A percentile compares a stretch with the other conserved stretches of the same genome.
Evolutionary conservation across 2,113 vertebrate genomes (phyloP).

Genomic region (Platichthys stellatus): DNA sequence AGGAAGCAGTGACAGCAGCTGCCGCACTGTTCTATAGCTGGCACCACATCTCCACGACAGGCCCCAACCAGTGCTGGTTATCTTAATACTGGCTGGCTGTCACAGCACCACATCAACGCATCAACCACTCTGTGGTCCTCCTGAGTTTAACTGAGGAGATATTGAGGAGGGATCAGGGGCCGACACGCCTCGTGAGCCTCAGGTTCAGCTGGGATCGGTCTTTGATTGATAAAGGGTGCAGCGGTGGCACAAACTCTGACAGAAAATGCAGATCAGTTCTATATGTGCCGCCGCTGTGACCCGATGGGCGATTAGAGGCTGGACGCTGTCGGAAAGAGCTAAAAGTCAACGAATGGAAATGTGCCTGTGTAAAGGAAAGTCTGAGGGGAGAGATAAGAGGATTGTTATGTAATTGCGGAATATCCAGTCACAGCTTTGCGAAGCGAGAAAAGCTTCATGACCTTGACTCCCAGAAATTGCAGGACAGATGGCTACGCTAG

Average conservation of each 20-base stretch:
- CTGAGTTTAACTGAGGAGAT: background rate
- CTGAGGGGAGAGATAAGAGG: slow-evolving; percentile 17
- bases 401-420: slow-evolving; percentile 40
- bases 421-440: slow-evolving; percentile 14
- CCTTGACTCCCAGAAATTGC: background rate
- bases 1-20: slow-evolving; percentile 33
- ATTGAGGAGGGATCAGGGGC: slow-evolving; percentile 8
- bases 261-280: slow-evolving; percentile 31
- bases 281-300: background rate
- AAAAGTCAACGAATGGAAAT: slow-evolving; percentile 23
- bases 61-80: too few species aligned
- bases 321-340: background rate
- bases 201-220: slow-evolving; percentile 12
- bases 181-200: background rate
- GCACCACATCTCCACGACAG: background rate
- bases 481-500: background rate
- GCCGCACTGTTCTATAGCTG: slow-evolving; percentile 15
- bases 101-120: too few species aligned
- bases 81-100: too few species aligned
- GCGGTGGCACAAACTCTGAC: slow-evolving; percentile 15
- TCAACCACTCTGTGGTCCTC: too few species aligned
- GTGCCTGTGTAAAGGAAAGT: slow-evolving; percentile 11
- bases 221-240: slow-evolving; percentile 46
- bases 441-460: background rate
- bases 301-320: slow-evolving; percentile 30